Percentiles rank a stretch among this genome's conserved stretches.
Evolutionary conservation across 23 tunicate genomes (phyloP).

Genomic region (Clavelina lepadiformis): DNA sequence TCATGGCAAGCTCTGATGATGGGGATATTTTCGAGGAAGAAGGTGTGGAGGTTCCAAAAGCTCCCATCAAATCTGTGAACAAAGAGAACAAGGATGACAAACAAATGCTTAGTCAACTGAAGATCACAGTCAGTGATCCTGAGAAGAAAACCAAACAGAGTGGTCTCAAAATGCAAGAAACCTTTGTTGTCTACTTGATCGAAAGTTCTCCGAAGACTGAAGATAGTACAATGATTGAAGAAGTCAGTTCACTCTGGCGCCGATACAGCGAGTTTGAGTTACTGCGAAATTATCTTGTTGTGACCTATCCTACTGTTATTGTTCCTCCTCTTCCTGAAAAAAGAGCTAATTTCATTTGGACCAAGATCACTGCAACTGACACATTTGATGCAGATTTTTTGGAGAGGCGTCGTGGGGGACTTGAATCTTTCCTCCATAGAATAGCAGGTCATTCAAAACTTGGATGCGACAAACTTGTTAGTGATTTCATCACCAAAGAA

Average conservation of each 20-base stretch:
- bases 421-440: constrained; percentile 78
- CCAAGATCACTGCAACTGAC: constrained; percentile 63
- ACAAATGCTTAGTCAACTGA: constrained; percentile 27
- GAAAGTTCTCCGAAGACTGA: constrained; percentile 57
- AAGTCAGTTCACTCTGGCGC: constrained; percentile 76
- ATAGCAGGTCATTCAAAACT: constrained; percentile 47
- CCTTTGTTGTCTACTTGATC: constrained; percentile 69
- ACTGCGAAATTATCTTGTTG: constrained; percentile 67
- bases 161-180: constrained; percentile 89
- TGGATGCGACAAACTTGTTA: constrained; percentile 42
- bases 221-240: constrained; percentile 10
- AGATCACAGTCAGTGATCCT: constrained; percentile 82
- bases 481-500: constrained; percentile 45
- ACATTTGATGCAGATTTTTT: constrained; percentile 76
- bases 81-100: background rate
- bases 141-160: constrained; percentile 52
- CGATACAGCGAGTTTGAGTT: constrained; percentile 89
- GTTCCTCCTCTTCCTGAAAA: constrained; percentile 92
- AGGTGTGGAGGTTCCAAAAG: constrained; percentile 25
- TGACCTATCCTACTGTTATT: constrained; percentile 66
- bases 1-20: constrained; percentile 16
- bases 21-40: constrained; percentile 56
- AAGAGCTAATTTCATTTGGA: constrained; percentile 77
- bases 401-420: constrained; percentile 67
- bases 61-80: background rate